Base-by-base conservation (phyloP, 2,113 vertebrate genomes). In the Piaya cayana region DNA sequence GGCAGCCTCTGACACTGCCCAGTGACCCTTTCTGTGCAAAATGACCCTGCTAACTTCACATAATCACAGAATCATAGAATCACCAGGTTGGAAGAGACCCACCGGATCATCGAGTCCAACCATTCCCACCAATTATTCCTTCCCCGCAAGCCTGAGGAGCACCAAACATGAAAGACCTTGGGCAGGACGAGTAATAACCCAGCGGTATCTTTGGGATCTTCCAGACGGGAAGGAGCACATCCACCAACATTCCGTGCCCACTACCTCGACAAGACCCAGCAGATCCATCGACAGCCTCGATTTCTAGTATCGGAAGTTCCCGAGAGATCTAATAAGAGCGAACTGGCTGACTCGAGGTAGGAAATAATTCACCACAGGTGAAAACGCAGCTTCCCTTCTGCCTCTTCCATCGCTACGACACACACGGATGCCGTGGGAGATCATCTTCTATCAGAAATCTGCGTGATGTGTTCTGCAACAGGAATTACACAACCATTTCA, bases 141-240 rank as follows among this genome's bases (percentile, higher is more conserved):
- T 59, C 76, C 60, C 56, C 14, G 4, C 22, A 87, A 26, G 45
- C 65, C 67, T 86, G 71, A 80, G 56, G 68, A 64, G 93, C 58
- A 77, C 22, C 49, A 86, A 64, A 64, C 7, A 25, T 25, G n/a
- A 39, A 82, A 90, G 64, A 25, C 47, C n/a, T 90, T 88, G 68
- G 87, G 82, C 70, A 64, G 78, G 60, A 45, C 23, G 64, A 64
- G 60, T 42, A 86, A 88, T 86, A 86, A 90, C 23, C 49, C 75
- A 88, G 29, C 14, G 4, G 52, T 94, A 60, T 67, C 90, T 70
- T 8, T 47, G 59, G 78, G 30, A 93, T 91, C 90, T 81, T 80
- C 52, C 88, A 94, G 83, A 84, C 80, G 88, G 94, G 90, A 94
- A 90, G n/a, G 63, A 77, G 50, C n/a, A 8, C 8, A 75, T 83